These are phyloP conservation scores for Daboia siamensis DNA, from an alignment of 2,113 vertebrate species.

Conservation along the genomic window DNA sequence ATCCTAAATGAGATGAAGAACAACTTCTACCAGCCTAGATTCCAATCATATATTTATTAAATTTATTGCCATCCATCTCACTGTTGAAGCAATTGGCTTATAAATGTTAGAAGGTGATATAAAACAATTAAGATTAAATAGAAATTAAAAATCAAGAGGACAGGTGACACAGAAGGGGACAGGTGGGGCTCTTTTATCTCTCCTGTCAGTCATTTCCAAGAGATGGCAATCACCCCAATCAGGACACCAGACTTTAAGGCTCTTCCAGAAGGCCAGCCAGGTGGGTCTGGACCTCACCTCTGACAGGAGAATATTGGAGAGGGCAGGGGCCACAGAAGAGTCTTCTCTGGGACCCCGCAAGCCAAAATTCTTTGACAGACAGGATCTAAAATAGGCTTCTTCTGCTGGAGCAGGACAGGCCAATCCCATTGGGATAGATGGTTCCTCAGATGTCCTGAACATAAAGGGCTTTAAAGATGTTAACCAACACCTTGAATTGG, in stretches of 20 bases:
- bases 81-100: neutral
- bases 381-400: neutral
- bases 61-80: neutral
- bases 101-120: neutral
- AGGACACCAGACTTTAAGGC: neutral
- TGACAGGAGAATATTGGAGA: neutral
- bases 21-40: neutral
- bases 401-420: neutral
- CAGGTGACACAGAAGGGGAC: neutral
- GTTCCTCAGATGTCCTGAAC: neutral
- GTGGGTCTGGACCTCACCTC: neutral
- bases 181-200: neutral
- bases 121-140: neutral
- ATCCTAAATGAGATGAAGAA: neutral
- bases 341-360: neutral
- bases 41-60: neutral
- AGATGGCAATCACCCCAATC: neutral
- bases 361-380: neutral
- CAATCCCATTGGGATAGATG: neutral
- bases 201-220: neutral
- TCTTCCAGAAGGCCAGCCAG: neutral
- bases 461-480: neutral
- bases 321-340: neutral
- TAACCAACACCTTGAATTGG: neutral
- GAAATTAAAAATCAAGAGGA: neutral